Evolutionary conservation across 2,113 vertebrate species (phyloP).

Genomic region (Agapornis roseicollis): DNA sequence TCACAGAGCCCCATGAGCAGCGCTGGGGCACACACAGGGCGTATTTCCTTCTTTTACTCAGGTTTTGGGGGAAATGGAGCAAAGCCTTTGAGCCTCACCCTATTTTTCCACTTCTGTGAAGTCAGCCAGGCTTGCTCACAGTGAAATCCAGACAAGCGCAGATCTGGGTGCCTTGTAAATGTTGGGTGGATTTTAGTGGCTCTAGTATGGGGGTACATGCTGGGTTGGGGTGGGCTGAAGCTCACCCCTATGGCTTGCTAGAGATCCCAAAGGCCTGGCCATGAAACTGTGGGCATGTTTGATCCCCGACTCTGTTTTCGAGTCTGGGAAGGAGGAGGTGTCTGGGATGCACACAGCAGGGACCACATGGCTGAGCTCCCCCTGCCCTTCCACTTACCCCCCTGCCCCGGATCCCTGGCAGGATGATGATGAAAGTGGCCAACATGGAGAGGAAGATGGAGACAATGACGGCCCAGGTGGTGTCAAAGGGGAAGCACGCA

Average conservation of each 20-base stretch:
- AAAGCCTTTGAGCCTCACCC: neutral
- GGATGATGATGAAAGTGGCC: conserved; percentile 83
- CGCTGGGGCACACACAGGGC: neutral
- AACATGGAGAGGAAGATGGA: conserved; percentile 80
- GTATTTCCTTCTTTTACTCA: neutral
- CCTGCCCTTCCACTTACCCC: conserved; percentile 74
- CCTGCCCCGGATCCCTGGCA: conserved; percentile 90
- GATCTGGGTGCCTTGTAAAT: neutral
- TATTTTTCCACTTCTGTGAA: neutral
- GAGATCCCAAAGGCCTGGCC: neutral
- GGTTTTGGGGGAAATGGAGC: neutral
- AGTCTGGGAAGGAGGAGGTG: neutral
- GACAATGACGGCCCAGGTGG: conserved; percentile 76
- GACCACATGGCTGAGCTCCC: neutral
- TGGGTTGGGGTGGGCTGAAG: neutral
- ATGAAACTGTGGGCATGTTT: neutral
- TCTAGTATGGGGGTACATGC: neutral
- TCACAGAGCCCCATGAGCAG: rapidly evolving
- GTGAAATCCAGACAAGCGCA: neutral
- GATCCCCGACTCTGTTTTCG: rapidly evolving
- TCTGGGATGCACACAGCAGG: neutral
- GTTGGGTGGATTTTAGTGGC: neutral
- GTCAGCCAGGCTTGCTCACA: neutral
- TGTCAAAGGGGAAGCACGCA: conserved; percentile 76
- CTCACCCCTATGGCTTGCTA: neutral